Base-by-base conservation (phyloP, 2,888 invertebrate species). In the Entomobrya proxima region DNA sequence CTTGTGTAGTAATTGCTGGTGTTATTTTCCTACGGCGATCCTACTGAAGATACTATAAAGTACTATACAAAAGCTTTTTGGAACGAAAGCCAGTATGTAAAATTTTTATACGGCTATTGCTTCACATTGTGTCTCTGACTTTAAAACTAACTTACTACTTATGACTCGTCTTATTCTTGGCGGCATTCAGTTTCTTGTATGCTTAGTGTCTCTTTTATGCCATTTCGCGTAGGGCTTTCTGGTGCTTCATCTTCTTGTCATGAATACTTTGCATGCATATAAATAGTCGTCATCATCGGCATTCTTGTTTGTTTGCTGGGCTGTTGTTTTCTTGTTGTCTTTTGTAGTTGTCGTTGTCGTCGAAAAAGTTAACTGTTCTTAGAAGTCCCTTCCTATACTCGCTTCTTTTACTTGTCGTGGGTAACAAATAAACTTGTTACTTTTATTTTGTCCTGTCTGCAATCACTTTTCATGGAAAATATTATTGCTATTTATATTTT, bases 201-300 rank as follows among this genome's bases (percentile, higher is more conserved):
- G 44, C 44, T 40, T 40, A 15, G 44, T 67, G 67, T 40, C 7
- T 58, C 67, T 37, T 72, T 2, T 69, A n/a, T n/a, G n/a, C n/a
- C n/a, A n/a, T 69, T 18, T 69, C 18, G 44, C n/a, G 72, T 72
- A 15, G 72, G 3, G 5, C 6, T 32, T 55, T 55, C 55, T 40
- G 67, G 67, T 67, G 67, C 67, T 67, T 67, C 67, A 67, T 72
- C 72, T 47, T 72, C 44, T 72, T 72, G 72, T 72, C 72, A 72
- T 72, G 72, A 72, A 47, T 72, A 72, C 72, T 72, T 72, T 72
- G 72, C 72, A 72, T 72, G 72, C 72, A 72, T 72, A 72, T 72
- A 72, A 72, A 72, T 72, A 72, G 72, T 72, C 72, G 30, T 47
- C 72, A 72, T 72, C 72, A 72, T 72, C 30, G 44, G 44, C 72